phyloP scores from a whole-genome alignment of 2,113 vertebrate genomes.

The Sander vitreus region DNA sequence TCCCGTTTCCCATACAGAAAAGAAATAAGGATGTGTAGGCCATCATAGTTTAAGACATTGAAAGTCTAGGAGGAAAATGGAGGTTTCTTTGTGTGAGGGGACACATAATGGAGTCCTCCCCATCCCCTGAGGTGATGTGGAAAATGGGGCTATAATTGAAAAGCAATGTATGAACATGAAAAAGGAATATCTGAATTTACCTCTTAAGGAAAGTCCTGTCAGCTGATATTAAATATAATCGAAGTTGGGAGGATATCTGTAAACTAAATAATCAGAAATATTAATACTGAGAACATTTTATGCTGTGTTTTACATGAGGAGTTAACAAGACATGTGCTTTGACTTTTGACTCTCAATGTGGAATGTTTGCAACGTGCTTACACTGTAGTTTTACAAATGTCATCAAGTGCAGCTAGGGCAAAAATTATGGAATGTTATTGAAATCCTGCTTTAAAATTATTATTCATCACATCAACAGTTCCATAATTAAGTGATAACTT shows the following conservation, averaged over 20 bases:
- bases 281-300: background rate
- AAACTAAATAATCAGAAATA: conserved; percentile 17
- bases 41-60: conserved; percentile 67
- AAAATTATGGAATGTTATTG: background rate
- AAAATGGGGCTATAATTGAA: conserved; percentile 67
- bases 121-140: conserved; percentile 53
- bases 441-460: background rate
- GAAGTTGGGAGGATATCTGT: background rate
- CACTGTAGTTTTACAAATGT: background rate
- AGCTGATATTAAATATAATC: conserved; percentile 3
- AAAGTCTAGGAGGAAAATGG: conserved; percentile 70
- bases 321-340: background rate
- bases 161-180: conserved; percentile 46
- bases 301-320: background rate
- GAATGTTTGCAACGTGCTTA: background rate
- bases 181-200: conserved; percentile 32
- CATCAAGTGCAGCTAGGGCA: background rate
- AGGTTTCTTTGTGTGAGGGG: conserved; percentile 65
- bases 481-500: background rate
- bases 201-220: conserved; percentile 23
- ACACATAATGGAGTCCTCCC: conserved; percentile 67
- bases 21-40: conserved; percentile 71
- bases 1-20: conserved; percentile 67
- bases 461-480: background rate
- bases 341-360: background rate